phyloP scores from a whole-genome alignment of 2,113 vertebrate genomes.

The Nothoprocta pentlandii region DNA sequence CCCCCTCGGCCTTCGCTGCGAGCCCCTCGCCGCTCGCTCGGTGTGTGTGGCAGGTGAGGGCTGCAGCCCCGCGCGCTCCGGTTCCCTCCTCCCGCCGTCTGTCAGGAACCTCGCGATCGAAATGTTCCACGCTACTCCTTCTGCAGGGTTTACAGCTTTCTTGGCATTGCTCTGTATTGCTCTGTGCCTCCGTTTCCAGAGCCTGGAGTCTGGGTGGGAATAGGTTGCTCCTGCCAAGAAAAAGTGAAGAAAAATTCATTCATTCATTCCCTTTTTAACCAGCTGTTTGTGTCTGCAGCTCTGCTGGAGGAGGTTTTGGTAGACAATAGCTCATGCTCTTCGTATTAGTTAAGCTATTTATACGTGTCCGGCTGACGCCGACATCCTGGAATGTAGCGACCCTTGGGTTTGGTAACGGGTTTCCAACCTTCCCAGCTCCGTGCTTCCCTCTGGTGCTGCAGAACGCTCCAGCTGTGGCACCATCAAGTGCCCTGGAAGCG shows the following conservation, averaged over 20 bases:
- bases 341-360: slow-evolving; percentile 3
- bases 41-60: rapidly evolving
- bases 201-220: not conserved
- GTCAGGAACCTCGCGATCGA: not conserved
- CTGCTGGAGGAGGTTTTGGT: not conserved
- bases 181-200: not conserved
- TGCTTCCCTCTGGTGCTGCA: not conserved
- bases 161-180: not conserved
- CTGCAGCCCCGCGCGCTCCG: not conserved
- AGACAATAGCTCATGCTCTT: not conserved
- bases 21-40: not conserved
- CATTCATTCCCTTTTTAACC: not conserved
- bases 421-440: not conserved
- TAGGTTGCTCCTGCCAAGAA: not conserved
- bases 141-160: not conserved
- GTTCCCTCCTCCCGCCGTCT: not conserved
- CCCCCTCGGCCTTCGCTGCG: not conserved
- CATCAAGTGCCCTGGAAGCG: slow-evolving; percentile 33
- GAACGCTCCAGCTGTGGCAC: not conserved
- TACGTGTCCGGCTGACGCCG: slow-evolving; percentile 3
- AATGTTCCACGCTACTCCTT: not conserved
- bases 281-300: not conserved
- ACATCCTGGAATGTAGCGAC: not conserved
- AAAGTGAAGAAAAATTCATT: not conserved
- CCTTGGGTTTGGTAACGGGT: slow-evolving; percentile 34